Conservation (phyloP, 2,888 invertebrate genomes). For the Argynnis bischoffii region DNA sequence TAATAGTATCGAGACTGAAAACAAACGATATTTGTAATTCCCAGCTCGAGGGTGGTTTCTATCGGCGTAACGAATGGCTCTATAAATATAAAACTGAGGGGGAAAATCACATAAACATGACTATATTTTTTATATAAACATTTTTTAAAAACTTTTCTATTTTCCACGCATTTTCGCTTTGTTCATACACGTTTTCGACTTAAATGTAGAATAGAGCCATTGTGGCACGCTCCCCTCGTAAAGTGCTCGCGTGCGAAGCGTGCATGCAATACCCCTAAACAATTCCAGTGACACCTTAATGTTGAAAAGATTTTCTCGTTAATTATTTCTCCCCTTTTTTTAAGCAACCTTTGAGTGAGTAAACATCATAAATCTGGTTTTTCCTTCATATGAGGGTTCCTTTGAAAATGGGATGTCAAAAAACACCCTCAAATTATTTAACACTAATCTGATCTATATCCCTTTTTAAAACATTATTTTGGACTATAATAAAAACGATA, state of each 20-base stretch:
- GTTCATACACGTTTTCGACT: slow-evolving; percentile 15
- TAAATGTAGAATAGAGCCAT: slow-evolving; percentile 27
- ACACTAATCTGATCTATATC: neutral
- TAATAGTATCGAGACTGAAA: slow-evolving; percentile 1
- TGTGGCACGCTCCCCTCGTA: slow-evolving; percentile 16
- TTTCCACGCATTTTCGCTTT: slow-evolving; percentile 13
- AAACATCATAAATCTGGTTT: slow-evolving; percentile 22
- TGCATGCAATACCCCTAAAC: slow-evolving; percentile 19
- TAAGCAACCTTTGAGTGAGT: slow-evolving; percentile 19
- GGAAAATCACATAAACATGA: slow-evolving; percentile 15
- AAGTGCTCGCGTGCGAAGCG: slow-evolving; percentile 29
- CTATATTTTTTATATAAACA: neutral
- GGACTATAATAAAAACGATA: too few relatives aligned
- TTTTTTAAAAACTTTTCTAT: slow-evolving; percentile 1
- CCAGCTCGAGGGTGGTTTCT: slow-evolving; percentile 26
- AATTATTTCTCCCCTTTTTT: slow-evolving; percentile 29
- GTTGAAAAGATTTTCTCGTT: slow-evolving; percentile 31
- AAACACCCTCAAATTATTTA: slow-evolving; percentile 6
- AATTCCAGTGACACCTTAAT: slow-evolving; percentile 30
- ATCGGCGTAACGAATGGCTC: slow-evolving; percentile 31
- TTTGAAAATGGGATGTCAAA: neutral
- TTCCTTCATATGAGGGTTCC: slow-evolving; percentile 2
- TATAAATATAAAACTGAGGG: slow-evolving; percentile 9
- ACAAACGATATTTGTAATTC: slow-evolving; percentile 26
- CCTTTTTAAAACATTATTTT: neutral